phyloP scores from a whole-genome alignment of 1,140 invertebrate genomes.

The Pseudomyrmex flavicornis region DNA sequence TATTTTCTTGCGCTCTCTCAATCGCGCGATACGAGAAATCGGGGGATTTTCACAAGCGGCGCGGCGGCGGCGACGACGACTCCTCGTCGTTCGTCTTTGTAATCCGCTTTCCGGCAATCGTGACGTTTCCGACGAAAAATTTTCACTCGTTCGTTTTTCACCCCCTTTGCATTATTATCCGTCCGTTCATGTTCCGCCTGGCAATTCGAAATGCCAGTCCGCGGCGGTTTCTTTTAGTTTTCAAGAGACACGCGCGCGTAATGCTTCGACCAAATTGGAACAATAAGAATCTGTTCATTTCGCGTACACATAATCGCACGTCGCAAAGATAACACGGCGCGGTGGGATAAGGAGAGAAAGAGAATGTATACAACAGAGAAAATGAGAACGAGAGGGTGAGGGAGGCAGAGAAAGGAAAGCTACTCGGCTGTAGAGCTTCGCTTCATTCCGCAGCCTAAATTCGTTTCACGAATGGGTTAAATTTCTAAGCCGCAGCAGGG shows the following conservation, averaged over 20 bases:
- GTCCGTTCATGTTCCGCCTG: conserved; percentile 41
- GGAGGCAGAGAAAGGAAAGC: background rate
- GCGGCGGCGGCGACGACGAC: background rate
- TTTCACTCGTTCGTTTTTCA: conserved; percentile 54
- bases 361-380: too few species aligned
- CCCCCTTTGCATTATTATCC: conserved; percentile 45
- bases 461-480: conserved; percentile 54
- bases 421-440: conserved; percentile 42
- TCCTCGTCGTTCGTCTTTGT: conserved; percentile 45
- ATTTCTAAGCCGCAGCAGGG: conserved; percentile 61
- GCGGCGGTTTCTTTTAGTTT: conserved; percentile 5
- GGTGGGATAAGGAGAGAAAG: too few species aligned
- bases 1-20: conserved; percentile 34
- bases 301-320: too few species aligned
- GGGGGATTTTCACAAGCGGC: conserved; percentile 42
- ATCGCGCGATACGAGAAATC: conserved; percentile 48
- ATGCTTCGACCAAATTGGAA: conserved; percentile 24
- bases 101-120: conserved; percentile 60
- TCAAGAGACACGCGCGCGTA: background rate
- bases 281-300: conserved; percentile 37
- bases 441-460: conserved; percentile 52
- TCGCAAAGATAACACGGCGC: too few species aligned
- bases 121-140: conserved; percentile 51
- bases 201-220: conserved; percentile 25
- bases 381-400: background rate